Base-by-base conservation (phyloP, 2,888 invertebrate genomes). In the Eupithecia abbreviata region DNA sequence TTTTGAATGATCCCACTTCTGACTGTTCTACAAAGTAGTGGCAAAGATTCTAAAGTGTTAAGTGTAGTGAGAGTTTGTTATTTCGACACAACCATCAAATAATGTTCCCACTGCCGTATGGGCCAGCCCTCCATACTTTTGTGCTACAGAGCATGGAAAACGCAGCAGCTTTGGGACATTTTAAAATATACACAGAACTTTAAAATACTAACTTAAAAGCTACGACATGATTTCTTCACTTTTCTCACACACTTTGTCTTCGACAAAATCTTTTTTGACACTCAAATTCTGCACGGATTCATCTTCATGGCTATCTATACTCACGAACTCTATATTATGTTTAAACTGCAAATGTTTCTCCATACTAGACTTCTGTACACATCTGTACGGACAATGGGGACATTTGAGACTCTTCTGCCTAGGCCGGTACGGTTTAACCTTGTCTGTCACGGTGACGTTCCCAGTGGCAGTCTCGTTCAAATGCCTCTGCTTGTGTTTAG, bases 401-500 rank as follows among this genome's bases (percentile, higher is more conserved):
- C 95, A 95, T 78, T 94, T 93, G 0, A 94, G 91, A 0, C 93
- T 91, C 71, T 95, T 95, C 82, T 94, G 93, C 5, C 95, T 83
- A 0, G 94, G 93, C 30, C 92, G 85, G 62, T 94, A 94, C 0
- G 95, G 94, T 73, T 93, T 95, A 68, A 81, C 88, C 77, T 92
- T 92, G 0, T 78, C 78, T 7, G 30, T 49, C 30, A 87, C 83
- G 0, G 92, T 88, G 55, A 62, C 91, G 92, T 0, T 90, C 88
- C 0, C 90, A 90, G 0, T 90, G 88, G 0, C 90, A 89, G 41
- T 91, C 93, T 95, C 95, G 47, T 92, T 92, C 30, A 92, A 78
- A 87, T 95, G 95, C 66, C 95, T 88, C 74, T 93, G 93, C 58
- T 93, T 95, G 68, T 95, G 95, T 80, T 95, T 95, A 0, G 94